Evolutionary conservation across 2,888 invertebrate species (phyloP).

Genomic region (Agonopterix alstromeriana): DNA sequence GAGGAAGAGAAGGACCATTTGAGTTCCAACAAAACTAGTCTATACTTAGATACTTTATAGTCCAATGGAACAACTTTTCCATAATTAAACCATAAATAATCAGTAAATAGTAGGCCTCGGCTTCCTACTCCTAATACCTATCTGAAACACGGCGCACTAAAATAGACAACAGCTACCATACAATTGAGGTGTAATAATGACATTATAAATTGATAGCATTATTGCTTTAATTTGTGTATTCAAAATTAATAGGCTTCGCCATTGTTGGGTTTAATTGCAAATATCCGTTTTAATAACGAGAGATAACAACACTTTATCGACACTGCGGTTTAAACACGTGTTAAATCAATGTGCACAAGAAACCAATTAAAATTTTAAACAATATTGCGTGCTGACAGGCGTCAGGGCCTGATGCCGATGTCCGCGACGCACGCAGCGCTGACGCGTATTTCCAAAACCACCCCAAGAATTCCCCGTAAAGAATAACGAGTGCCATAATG

Average conservation of each 20-base stretch:
- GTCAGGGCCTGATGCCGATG: neutral
- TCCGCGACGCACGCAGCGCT: neutral
- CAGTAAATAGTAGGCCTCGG: slow-evolving; percentile 18
- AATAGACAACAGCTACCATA: too few relatives aligned
- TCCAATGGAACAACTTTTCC: slow-evolving; percentile 12
- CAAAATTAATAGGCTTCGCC: too few relatives aligned
- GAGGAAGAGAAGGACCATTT: too few relatives aligned
- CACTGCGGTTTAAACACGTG: too few relatives aligned
- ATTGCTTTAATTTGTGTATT: too few relatives aligned
- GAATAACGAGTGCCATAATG: slow-evolving; percentile 39
- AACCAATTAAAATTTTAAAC: slow-evolving; percentile 1
- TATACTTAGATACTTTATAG: too few relatives aligned
- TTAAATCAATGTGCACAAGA: neutral
- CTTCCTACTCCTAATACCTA: neutral
- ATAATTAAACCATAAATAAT: slow-evolving; percentile 32
- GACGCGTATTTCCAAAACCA: slow-evolving; percentile 21
- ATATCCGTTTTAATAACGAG: too few relatives aligned
- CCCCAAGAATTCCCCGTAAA: slow-evolving; percentile 34
- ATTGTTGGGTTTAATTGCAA: too few relatives aligned
- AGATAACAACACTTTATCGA: too few relatives aligned
- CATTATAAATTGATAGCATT: too few relatives aligned
- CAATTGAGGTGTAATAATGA: too few relatives aligned
- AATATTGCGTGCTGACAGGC: slow-evolving; percentile 2
- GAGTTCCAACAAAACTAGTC: too few relatives aligned
- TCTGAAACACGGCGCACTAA: neutral